Percentiles rank a stretch among this genome's conserved stretches.
Conservation (phyloP, 2,797 vertebrate species). For the Microctenopoma lineatum region DNA sequence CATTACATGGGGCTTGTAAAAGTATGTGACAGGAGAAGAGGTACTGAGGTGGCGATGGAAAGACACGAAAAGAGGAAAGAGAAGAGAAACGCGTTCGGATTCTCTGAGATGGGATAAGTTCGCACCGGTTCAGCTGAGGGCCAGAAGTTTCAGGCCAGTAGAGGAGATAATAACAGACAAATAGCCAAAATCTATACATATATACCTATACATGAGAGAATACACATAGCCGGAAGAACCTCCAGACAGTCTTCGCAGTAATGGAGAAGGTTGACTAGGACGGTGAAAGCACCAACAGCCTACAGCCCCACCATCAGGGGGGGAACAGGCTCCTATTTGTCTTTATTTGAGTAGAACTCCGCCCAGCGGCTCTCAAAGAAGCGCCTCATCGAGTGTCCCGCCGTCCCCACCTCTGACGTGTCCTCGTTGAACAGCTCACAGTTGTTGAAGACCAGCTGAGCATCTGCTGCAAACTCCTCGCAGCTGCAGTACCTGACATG, state of each 20-base stretch:
- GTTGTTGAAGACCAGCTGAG: constrained; percentile 93
- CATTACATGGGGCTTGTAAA: constrained; percentile 53
- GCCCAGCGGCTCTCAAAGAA: constrained; percentile 97
- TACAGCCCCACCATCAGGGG: constrained; percentile 56
- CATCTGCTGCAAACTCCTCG: constrained; percentile 93
- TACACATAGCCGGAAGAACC: constrained; percentile 67
- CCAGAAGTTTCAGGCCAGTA: constrained; percentile 62
- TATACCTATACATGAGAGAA: constrained; percentile 80
- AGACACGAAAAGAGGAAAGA: constrained; percentile 31
- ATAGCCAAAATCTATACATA: constrained; percentile 85
- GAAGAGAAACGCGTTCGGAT: constrained; percentile 28
- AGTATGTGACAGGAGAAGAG: constrained; percentile 53
- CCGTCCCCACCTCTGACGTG: constrained; percentile 91
- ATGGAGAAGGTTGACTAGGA: constrained; percentile 61
- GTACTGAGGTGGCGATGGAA: constrained; percentile 48
- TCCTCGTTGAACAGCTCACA: constrained; percentile 97
- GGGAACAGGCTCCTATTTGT: constrained; percentile 77
- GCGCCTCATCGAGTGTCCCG: constrained; percentile 90
- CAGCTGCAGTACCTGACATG: constrained; percentile 89
- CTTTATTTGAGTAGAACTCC: constrained; percentile 92
- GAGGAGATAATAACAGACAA: constrained; percentile 76
- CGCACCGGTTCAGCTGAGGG: constrained; percentile 62
- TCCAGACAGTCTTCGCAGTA: constrained; percentile 79
- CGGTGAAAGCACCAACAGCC: constrained; percentile 69
- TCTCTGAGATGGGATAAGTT: constrained; percentile 57